Evolutionary conservation across 1,140 invertebrate genomes (phyloP), one percentile per base, ranked within the genome.

Genomic region (Muscidifurax raptorellus): DNA sequence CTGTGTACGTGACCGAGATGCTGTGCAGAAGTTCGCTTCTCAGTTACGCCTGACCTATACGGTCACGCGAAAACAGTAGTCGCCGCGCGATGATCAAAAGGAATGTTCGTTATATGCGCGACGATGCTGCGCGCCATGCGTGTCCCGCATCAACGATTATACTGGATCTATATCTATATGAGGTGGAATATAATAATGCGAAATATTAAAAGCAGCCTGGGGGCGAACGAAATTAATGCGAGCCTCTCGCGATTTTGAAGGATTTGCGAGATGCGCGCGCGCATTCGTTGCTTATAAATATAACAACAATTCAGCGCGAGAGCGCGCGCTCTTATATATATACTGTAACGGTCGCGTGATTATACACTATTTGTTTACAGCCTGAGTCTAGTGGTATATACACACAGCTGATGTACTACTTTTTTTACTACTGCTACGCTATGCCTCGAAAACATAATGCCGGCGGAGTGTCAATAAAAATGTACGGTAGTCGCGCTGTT

Each of bases 1-100:
- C 36, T 40, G n/a, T n/a, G n/a, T n/a, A 74, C 71, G 71, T 74
- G 71, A 74, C 71, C 30, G 15, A 74, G 74, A 76, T 47, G 22
- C n/a, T 25, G 25, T 25, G 74, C 44, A n/a, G n/a, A n/a, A 22
- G 72, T 12, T 32, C 18, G 30, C 71, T 28, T 25, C 71, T 25
- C 10, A 30, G 25, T 25, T 28, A 28, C 66, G 71, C 32, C 1
- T 36, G 71, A 18, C 69, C 28, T 32, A 67, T 28, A 67, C n/a
- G n/a, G n/a, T n/a, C n/a, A n/a, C 66, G 9, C 66, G 7, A 18
- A 72, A 72, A 30, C 25, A 67, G 67, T 71, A 71, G 67, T 12
- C 67, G 67, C 47, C 7, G 27, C 66, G 66, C 27, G n/a, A n/a
- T 12, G 69, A 72, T 47, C 15, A 72, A 36, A 72, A 72, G 27